phyloP scores from a whole-genome alignment of 2,113 vertebrate species.

The Catharus fuscescens region DNA sequence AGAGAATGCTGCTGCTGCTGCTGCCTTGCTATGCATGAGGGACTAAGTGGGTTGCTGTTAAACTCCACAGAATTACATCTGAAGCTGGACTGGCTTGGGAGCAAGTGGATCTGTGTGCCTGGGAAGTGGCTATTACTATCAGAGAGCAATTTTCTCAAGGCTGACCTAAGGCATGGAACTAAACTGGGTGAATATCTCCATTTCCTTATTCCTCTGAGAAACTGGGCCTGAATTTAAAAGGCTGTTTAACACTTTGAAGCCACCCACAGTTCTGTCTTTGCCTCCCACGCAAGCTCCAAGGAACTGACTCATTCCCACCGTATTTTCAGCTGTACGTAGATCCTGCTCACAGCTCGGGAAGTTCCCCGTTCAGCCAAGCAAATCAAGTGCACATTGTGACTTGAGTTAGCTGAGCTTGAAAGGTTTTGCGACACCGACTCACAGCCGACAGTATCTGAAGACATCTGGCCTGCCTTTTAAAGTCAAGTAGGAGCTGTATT shows the following conservation, averaged over 20 bases:
- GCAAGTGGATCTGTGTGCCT: background rate
- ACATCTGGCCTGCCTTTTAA: conserved; percentile 58
- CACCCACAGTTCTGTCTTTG: conserved; percentile 51
- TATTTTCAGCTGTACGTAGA: conserved; percentile 40
- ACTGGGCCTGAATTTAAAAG: conserved; percentile 35
- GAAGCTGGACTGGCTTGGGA: background rate
- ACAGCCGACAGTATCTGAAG: conserved; percentile 2
- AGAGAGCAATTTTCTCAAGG: conserved; percentile 10
- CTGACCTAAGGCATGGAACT: conserved; percentile 14
- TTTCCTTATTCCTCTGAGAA: conserved; percentile 52
- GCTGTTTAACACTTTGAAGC: conserved; percentile 59
- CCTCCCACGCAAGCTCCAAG: conserved; percentile 62
- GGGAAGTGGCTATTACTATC: background rate
- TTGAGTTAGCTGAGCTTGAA: conserved; percentile 20
- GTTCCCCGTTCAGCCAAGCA: background rate
- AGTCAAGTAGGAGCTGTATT: conserved; percentile 5
- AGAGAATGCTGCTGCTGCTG: background rate
- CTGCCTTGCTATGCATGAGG: background rate
- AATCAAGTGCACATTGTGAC: conserved; percentile 29
- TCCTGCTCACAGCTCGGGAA: conserved; percentile 23
- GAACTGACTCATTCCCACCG: conserved; percentile 62
- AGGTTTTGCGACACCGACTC: background rate
- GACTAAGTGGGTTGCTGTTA: background rate
- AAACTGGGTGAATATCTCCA: background rate
- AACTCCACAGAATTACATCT: background rate